phyloP scores from a whole-genome alignment of 2,797 vertebrate species.

The Neomorphus geoffroyi region DNA sequence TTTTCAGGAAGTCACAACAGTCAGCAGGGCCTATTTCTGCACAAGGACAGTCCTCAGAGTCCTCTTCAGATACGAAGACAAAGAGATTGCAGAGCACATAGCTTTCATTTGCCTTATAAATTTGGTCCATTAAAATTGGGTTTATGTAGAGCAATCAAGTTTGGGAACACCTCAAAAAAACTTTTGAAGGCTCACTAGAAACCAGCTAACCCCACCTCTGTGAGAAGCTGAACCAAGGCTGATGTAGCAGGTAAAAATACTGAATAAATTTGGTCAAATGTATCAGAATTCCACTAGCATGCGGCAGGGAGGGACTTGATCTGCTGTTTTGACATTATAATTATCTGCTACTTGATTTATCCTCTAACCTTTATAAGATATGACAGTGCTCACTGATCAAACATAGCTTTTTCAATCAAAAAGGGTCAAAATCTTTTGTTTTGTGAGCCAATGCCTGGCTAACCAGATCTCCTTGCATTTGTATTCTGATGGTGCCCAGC shows the following conservation, averaged over 20 bases:
- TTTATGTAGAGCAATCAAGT: background rate
- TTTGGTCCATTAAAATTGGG: background rate
- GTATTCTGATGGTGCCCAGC: slow-evolving; percentile 39
- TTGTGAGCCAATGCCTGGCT: background rate
- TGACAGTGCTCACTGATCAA: background rate
- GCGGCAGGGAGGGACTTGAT: background rate
- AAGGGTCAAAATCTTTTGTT: background rate
- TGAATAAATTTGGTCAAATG: background rate
- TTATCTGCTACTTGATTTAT: slow-evolving; percentile 18
- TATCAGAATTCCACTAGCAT: background rate
- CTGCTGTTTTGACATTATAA: background rate
- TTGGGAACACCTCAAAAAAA: background rate
- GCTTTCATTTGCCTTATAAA: background rate
- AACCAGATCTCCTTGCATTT: slow-evolving; percentile 22
- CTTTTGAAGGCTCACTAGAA: background rate
- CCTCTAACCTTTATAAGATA: background rate
- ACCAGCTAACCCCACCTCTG: background rate
- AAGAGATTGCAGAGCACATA: background rate
- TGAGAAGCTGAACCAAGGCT: rapidly evolving
- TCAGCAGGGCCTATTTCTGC: background rate
- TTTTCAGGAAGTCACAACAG: background rate
- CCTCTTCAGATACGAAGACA: background rate
- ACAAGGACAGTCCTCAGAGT: background rate
- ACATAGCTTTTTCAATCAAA: background rate
- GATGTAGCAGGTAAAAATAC: background rate